Evolutionary conservation across 1,140 invertebrate genomes (phyloP).

Genomic region (Rhyacophila brunnea): DNA sequence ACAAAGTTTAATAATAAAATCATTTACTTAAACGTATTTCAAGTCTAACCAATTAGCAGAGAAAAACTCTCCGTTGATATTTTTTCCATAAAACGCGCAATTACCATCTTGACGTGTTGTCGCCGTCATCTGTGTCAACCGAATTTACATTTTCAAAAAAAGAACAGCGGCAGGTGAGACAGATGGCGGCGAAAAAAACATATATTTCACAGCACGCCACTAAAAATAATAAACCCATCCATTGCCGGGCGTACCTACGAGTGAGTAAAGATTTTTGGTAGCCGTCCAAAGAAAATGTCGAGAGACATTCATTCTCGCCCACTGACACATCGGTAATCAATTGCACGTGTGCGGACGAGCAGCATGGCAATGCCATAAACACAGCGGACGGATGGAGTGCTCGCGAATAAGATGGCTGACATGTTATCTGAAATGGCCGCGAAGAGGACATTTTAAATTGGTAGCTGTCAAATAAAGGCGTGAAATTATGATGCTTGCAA

Average conservation of each 20-base stretch:
- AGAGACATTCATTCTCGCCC: background rate
- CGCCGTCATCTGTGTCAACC: background rate
- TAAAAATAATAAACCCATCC: background rate
- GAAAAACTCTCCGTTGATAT: background rate
- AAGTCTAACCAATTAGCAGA: too few relatives aligned
- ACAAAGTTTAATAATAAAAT: too few relatives aligned
- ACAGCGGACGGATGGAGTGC: conserved; percentile 6
- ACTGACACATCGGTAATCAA: background rate
- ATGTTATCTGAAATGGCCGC: background rate
- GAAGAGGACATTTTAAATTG: conserved; percentile 1
- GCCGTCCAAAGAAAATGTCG: conserved; percentile 1
- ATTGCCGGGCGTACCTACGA: background rate
- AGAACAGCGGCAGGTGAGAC: background rate
- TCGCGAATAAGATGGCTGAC: conserved; percentile 3
- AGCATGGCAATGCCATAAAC: background rate
- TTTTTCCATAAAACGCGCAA: conserved; percentile 2
- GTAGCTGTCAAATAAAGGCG: conserved; percentile 14
- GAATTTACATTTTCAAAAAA: background rate
- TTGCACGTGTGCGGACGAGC: conserved; percentile 2
- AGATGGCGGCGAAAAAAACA: background rate
- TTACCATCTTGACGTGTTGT: background rate
- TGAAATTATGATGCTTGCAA: conserved; percentile 1
- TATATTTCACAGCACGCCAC: background rate
- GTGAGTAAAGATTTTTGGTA: background rate
- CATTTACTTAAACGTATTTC: too few relatives aligned